These are phyloP conservation scores for Candoia aspera DNA, from an alignment of 2,113 vertebrate genomes.

Conservation along the genomic window DNA sequence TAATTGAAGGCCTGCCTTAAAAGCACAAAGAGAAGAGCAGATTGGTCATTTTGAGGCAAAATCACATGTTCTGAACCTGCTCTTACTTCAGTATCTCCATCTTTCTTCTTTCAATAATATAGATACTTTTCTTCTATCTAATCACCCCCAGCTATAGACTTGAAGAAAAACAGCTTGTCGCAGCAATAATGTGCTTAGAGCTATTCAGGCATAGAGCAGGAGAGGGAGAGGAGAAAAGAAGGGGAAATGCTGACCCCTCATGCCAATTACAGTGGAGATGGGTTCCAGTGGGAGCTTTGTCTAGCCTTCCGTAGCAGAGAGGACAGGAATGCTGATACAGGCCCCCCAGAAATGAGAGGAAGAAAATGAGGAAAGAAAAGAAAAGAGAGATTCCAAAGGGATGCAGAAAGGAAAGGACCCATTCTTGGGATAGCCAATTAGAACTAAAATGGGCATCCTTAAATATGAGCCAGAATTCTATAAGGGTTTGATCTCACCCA, in stretches of 20 bases:
- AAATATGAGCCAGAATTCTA: background rate
- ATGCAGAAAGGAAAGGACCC: background rate
- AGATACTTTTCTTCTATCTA: slow-evolving; percentile 12
- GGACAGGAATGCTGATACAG: background rate
- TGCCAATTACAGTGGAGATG: slow-evolving; percentile 13
- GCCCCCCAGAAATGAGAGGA: slow-evolving; percentile 1
- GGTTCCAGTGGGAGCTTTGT: background rate
- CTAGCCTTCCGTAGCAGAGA: background rate
- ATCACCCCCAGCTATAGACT: background rate
- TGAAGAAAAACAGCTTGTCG: background rate
- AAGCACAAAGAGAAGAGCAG: background rate
- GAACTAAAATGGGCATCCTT: background rate
- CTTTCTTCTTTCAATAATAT: slow-evolving; percentile 12
- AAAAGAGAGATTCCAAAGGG: slow-evolving; percentile 7
- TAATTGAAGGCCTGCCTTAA: background rate
- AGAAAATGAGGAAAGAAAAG: background rate
- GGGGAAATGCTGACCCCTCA: background rate
- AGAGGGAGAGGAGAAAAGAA: background rate
- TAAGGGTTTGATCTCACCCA: background rate
- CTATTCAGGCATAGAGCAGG: background rate
- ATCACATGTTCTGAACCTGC: background rate
- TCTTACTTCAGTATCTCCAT: background rate
- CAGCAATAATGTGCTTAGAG: background rate
- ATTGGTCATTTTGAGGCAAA: background rate
- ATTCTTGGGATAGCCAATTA: background rate